Evolutionary conservation across 2,797 vertebrate genomes (phyloP).

Genomic region (Monodelphis domestica): DNA sequence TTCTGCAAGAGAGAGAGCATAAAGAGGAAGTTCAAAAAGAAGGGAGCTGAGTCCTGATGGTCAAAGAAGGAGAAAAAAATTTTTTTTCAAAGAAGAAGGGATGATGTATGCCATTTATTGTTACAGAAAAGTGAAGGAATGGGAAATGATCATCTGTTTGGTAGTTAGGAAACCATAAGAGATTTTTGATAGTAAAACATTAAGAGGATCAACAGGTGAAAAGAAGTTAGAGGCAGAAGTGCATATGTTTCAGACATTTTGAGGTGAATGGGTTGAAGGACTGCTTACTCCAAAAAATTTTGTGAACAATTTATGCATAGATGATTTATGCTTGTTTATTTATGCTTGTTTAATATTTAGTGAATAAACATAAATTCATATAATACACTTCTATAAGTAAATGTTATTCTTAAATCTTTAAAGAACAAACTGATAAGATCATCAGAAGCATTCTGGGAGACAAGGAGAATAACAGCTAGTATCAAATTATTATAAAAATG

Average conservation of each 20-base stretch:
- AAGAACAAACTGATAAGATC: conserved; percentile 13
- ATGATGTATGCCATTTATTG: neutral
- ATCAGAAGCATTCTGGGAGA: neutral
- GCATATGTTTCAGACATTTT: neutral
- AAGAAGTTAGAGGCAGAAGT: conserved; percentile 26
- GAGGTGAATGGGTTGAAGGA: conserved; percentile 25
- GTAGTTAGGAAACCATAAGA: neutral
- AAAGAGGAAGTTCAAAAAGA: neutral
- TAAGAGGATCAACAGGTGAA: neutral
- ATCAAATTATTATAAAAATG: conserved; percentile 30
- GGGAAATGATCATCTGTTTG: too few species aligned
- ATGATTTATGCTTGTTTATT: conserved; percentile 41
- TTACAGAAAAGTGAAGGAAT: neutral
- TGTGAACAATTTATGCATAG: neutral
- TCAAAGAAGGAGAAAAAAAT: neutral
- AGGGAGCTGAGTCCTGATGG: neutral
- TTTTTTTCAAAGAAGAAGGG: neutral
- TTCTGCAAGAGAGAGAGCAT: conserved; percentile 43
- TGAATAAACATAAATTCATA: too few species aligned
- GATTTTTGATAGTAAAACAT: conserved; percentile 25
- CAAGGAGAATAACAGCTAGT: conserved; percentile 9
- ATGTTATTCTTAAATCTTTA: conserved; percentile 27
- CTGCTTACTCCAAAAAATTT: conserved; percentile 29
- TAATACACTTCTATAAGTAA: too few species aligned
- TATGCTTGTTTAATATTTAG: too few species aligned